These are phyloP conservation scores for Neuroterus valhalla DNA, from an alignment of 1,140 invertebrate species.

Conservation along the genomic window DNA sequence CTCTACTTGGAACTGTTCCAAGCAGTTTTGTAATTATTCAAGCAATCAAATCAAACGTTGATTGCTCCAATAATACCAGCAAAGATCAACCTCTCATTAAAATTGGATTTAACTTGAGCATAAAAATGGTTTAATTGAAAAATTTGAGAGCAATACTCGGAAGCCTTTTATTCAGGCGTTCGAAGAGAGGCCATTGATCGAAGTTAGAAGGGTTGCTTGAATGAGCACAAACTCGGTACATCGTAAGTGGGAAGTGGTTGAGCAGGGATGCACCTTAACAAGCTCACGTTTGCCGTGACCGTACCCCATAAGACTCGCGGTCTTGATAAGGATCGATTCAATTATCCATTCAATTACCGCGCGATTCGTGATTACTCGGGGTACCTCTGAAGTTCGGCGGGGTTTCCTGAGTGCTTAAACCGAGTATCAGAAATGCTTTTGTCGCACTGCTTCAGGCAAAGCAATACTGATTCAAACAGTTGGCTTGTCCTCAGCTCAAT, in stretches of 20 bases:
- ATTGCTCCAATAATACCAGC: no score
- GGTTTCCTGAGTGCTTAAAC: conserved; percentile 43
- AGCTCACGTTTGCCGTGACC: conserved; percentile 64
- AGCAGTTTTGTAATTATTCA: no score
- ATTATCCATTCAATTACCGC: conserved; percentile 67
- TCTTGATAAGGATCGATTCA: conserved; percentile 66
- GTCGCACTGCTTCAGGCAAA: no score
- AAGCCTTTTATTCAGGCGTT: background rate
- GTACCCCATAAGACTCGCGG: conserved; percentile 61
- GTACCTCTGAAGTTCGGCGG: conserved; percentile 48
- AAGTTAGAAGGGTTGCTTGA: conserved; percentile 6
- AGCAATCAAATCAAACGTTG: no score
- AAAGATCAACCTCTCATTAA: no score
- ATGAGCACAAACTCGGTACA: conserved; percentile 16
- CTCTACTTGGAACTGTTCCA: no score
- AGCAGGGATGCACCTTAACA: conserved; percentile 44
- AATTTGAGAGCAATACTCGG: background rate
- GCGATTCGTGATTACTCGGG: conserved; percentile 59
- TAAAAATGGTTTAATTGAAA: no score
- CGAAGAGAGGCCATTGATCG: background rate
- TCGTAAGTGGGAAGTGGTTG: conserved; percentile 35
- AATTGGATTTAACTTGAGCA: no score
- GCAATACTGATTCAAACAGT: no score
- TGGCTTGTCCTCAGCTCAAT: no score
- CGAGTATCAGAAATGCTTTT: no score